Evolutionary conservation across 2,888 invertebrate species (phyloP), one percentile per base, ranked within the genome.

Genomic region (Pycnomerus fuliginosus): DNA sequence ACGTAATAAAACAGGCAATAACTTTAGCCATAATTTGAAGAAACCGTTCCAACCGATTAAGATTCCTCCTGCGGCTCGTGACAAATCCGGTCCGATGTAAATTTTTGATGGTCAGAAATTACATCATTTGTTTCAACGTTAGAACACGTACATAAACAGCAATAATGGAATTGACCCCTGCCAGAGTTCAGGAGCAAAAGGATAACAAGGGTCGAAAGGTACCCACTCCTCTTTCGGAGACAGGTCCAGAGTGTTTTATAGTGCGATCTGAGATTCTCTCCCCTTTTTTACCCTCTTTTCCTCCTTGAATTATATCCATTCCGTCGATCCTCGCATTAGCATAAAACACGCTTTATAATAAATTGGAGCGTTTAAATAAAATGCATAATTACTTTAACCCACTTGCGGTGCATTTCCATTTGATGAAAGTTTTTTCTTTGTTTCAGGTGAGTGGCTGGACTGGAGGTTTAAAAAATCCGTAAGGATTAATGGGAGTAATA

Each of bases 311-410:
- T 65, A 67, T 65, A 56, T 62, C 62, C 61, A 58, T 60, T 60
- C 61, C 59, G 57, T 58, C 58, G 56, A 65, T 63, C 62, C 62
- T 59, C 16, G 39, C 52, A 56, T 58, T 58, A 52, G 52, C 56
- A 58, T 58, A 55, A 58, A 58, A 51, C 58, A 50, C 63, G 61
- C 62, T 61, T 64, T 62, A 64, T 65, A 65, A 67, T 63, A 66
- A 67, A 65, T 67, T 66, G 61, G 56, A 58, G 56, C 64, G 61
- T 65, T 67, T 63, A 62, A 67, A 64, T 63, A 64, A 65, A 64
- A 66, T 57, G 66, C 65, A 66, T 66, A 67, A 67, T 67, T 67
- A 65, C 64, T 66, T 65, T 67, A 66, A 66, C 66, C 66, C 60
- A 66, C 58, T 65, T 65, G 65, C 59, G 62, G 61, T 53, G 58